Percentiles rank a stretch among this genome's conserved stretches.
These are phyloP conservation scores for Rosalia funebris DNA, from an alignment of 2,888 invertebrate genomes.

Conservation along the genomic window DNA sequence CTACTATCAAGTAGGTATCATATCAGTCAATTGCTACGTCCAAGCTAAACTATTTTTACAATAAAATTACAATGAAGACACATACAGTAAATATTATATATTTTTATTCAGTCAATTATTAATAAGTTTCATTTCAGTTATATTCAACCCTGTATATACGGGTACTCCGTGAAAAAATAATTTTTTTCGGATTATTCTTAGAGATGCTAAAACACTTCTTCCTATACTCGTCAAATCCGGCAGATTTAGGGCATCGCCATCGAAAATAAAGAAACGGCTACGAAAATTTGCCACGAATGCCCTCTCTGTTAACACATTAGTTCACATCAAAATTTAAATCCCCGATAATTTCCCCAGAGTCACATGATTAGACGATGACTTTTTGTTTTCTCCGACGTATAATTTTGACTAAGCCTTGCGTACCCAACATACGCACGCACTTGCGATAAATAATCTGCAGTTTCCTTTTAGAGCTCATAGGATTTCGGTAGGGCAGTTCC, in stretches of 20 bases:
- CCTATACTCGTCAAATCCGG: neutral
- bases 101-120: too few species aligned
- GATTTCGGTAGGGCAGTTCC: constrained; percentile 47
- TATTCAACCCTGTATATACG: too few species aligned
- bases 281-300: constrained; percentile 1
- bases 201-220: neutral
- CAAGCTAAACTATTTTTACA: too few species aligned
- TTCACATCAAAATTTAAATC: constrained; percentile 51
- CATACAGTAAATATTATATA: too few species aligned
- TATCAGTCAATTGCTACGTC: too few species aligned
- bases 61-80: too few species aligned
- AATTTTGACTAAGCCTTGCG: constrained; percentile 47
- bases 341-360: constrained; percentile 55
- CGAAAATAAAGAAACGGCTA: neutral
- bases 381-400: constrained; percentile 48
- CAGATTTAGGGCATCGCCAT: neutral
- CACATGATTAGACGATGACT: constrained; percentile 47
- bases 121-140: too few species aligned
- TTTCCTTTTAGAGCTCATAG: constrained; percentile 49
- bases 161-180: too few species aligned
- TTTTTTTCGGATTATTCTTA: neutral
- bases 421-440: constrained; percentile 46
- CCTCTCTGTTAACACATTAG: constrained; percentile 14
- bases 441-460: constrained; percentile 53
- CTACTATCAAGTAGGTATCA: too few species aligned